Evolutionary conservation across 2,113 vertebrate species (phyloP), one percentile per base, ranked within the genome.

Genomic region (Struthio camelus): DNA sequence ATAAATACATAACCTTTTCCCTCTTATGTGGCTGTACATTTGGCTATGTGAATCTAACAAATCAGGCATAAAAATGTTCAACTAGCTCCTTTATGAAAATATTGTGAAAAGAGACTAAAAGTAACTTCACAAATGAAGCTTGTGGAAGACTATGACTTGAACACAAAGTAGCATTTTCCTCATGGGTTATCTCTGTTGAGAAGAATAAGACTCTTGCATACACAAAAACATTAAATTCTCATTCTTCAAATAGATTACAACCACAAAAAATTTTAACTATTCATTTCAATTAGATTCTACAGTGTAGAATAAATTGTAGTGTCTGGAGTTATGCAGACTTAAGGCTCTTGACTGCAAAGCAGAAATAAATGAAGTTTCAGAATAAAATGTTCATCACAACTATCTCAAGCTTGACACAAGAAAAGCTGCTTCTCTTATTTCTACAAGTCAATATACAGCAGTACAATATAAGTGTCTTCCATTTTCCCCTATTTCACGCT

Each of bases 401-500:
- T 95, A 81, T 94, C 94, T 96, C 80, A 73, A 95, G 90, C 91
- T 93, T 93, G 92, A 92, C 85, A 95, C 80, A 82, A 97, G 96
- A 90, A 96, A 97, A 96, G 54, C 97, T 83, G 78, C 85, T 86
- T 96, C 93, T 95, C 88, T 92, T 97, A 83, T 97, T 80, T 80
- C 88, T 70, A 19, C 67, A 40, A 97, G 97, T 97, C 96, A 92
- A 94, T 90, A 93, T 90, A 67, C 87, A 91, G 95, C 96, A 92
- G 97, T 79, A 69, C 81, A 91, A 96, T 76, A 50, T 97, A 96
- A 96, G 97, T 95, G 96, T 97, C 97, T 97, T 97, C 97, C 96
- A 96, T 97, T 98, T 97, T 92, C 97, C 94, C 82, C 97, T 78
- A 97, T 98, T 98, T 98, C 97, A 98, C 66, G 93, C 97, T 97